Evolutionary conservation across 2,113 vertebrate species (phyloP).

Genomic region (Anolis carolinensis): DNA sequence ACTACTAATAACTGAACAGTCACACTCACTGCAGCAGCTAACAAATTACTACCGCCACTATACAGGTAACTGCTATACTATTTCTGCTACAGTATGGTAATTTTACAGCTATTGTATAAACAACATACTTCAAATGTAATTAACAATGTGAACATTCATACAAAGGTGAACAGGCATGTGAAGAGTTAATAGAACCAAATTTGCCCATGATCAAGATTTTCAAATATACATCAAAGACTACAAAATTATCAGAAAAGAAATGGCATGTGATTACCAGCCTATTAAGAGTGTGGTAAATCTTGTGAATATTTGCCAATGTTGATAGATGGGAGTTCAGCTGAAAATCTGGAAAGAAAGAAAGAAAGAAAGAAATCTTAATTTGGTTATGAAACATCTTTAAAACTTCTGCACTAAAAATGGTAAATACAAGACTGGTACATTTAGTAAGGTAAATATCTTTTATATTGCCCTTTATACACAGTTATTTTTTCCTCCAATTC

Average conservation of each 20-base stretch:
- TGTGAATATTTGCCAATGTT: conserved; percentile 99
- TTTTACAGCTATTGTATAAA: background rate
- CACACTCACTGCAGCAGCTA: background rate
- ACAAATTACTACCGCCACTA: background rate
- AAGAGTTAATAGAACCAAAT: background rate
- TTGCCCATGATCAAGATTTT: background rate
- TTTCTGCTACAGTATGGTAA: background rate
- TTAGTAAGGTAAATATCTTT: background rate
- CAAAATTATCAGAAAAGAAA: conserved; percentile 43
- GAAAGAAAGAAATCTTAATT: conserved; percentile 39
- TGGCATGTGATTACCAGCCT: conserved; percentile 89
- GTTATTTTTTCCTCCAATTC: background rate
- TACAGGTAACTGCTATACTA: background rate
- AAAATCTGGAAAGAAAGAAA: conserved; percentile 83
- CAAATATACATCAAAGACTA: conserved; percentile 33
- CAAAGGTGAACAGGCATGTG: background rate
- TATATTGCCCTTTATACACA: background rate
- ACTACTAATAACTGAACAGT: background rate
- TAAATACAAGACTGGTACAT: background rate
- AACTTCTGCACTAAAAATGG: background rate
- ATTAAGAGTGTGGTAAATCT: conserved; percentile 99
- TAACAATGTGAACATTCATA: background rate
- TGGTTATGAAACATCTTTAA: background rate
- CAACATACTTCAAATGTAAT: background rate
- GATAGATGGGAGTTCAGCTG: conserved; percentile 98